Evolutionary conservation across 2,888 invertebrate species (phyloP), one percentile per base, ranked within the genome.

Genomic region (Epirrita christyi): DNA sequence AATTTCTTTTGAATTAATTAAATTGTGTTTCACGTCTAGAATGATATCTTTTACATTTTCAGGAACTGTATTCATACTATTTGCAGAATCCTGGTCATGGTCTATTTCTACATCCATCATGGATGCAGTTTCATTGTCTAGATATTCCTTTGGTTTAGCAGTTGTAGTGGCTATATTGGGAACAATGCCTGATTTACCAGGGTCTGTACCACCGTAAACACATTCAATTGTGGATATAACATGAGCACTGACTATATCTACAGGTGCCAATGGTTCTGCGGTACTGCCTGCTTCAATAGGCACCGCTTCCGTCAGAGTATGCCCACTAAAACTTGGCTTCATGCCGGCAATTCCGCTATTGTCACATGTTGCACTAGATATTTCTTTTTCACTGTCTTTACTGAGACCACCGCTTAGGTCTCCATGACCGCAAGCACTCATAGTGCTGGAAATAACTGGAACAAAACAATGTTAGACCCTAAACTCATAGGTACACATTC

Each of bases 401-500:
- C 32, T 45, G 15, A 10, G 32, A 2, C 37, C 53, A 2, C 34
- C 38, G 14, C 46, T 40, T 10, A 48, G 48, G 28, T 61, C 61
- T 54, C 42, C 59, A 36, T 61, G 32, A 27, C 47, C 48, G 21
- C n/a, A 34, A 36, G 21, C 14, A 46, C 58, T 64, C 60, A 62
- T 64, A 7, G 3, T 55, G 38, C 1, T 21, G 28, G 6, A 32
- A 1, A 10, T 43, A 42, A n/a, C 10, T 28, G 34, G 38, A 47
- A 44, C 40, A 51, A 34, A 47, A 49, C 40, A 37, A 55, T 42
- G 42, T 48, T 4, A 21, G 4, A 21, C 2, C 21, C 2, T 21
- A 21, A 29, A 28, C 6, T 6, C 27, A 11, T 10, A 27, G 1
- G 7, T 9, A 9, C n/a, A 21, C 14, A n/a, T 4, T 3, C 2